Evolutionary conservation across 2,888 invertebrate genomes (phyloP).

Genomic region (Micoletzkya japonica): DNA sequence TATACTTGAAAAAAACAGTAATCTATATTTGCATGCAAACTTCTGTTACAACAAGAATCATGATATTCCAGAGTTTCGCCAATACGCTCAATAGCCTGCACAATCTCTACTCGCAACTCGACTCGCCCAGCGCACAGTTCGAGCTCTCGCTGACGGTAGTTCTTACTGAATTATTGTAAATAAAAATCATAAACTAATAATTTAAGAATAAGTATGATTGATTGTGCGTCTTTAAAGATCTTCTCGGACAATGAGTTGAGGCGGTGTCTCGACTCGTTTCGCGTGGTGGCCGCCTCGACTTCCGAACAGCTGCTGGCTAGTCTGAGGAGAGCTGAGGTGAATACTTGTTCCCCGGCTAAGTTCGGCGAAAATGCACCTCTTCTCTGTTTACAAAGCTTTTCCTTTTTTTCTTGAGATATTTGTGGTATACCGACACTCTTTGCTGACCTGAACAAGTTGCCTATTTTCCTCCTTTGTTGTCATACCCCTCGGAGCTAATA

Average conservation of each 20-base stretch:
- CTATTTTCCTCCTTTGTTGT: too few species aligned
- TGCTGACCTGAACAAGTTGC: too few species aligned
- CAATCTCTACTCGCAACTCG: constrained; percentile 38
- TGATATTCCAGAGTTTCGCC: constrained; percentile 31
- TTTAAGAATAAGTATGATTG: too few species aligned
- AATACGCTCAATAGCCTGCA: constrained; percentile 35
- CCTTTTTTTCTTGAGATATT: too few species aligned
- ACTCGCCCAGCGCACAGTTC: constrained; percentile 31
- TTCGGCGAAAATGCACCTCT: too few species aligned
- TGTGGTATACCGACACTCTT: too few species aligned
- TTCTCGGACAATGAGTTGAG: constrained; percentile 32
- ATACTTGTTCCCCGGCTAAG: too few species aligned
- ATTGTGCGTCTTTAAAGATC: background rate
- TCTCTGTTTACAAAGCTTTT: too few species aligned
- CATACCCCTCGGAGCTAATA: too few species aligned
- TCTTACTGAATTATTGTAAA: too few species aligned
- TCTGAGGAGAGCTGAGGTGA: constrained; percentile 19
- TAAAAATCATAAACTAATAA: too few species aligned
- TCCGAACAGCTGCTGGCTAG: background rate
- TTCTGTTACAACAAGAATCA: background rate
- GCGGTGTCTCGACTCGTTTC: constrained; percentile 36
- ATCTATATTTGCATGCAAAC: background rate
- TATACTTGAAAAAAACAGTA: background rate
- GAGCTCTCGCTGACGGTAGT: constrained; percentile 28
- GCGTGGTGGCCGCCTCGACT: constrained; percentile 32